A percentile compares a stretch with the other conserved stretches of the same genome.
Evolutionary conservation across 1,140 invertebrate species (phyloP).

Genomic region (Hylaeus volcanicus): DNA sequence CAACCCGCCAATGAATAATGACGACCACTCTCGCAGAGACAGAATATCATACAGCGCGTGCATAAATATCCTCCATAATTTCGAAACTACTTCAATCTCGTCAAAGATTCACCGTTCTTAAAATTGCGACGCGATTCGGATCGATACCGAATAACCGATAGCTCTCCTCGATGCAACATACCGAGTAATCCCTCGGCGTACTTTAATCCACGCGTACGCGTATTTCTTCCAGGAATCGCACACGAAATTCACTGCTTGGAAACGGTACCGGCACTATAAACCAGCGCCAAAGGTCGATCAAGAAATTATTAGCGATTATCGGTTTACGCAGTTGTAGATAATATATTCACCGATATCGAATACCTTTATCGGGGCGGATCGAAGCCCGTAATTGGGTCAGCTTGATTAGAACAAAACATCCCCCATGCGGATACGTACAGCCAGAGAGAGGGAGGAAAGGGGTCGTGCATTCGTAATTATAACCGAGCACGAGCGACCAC

Average conservation of each 20-base stretch:
- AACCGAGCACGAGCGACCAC: background rate
- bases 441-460: too few species aligned
- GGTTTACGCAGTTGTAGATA: background rate
- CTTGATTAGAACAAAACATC: constrained; percentile 35
- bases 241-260: background rate
- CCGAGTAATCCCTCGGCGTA: too few species aligned
- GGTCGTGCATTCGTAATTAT: constrained; percentile 15
- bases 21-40: too few species aligned
- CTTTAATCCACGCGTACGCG: too few species aligned
- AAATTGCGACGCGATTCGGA: too few species aligned
- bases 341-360: background rate
- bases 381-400: constrained; percentile 27
- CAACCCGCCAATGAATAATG: too few species aligned
- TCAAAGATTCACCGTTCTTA: too few species aligned
- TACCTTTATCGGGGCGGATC: constrained; percentile 18
- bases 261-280: background rate
- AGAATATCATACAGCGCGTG: too few species aligned
- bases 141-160: too few species aligned
- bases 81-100: too few species aligned
- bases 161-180: too few species aligned
- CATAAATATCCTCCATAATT: too few species aligned
- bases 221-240: background rate
- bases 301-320: constrained; percentile 30
- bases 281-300: background rate
- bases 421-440: background rate